Evolutionary conservation across 1,140 invertebrate species (phyloP).

Genomic region (Caenorhabditis briggsae): DNA sequence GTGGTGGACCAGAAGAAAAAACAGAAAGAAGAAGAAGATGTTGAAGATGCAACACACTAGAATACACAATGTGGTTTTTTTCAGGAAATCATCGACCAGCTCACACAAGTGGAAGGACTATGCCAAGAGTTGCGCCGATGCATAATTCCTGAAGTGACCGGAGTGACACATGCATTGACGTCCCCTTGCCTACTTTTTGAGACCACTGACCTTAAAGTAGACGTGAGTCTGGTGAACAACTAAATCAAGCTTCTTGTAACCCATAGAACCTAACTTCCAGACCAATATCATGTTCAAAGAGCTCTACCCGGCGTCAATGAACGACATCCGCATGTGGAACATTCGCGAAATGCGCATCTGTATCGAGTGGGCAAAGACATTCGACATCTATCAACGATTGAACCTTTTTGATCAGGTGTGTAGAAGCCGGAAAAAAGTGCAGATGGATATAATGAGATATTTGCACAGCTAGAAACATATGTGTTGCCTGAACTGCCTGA

Average conservation of each 20-base stretch:
- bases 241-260: slow-evolving; percentile 34
- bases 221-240: slow-evolving; percentile 68
- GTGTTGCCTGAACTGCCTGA: not conserved
- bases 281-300: slow-evolving; percentile 75
- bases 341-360: slow-evolving; percentile 76
- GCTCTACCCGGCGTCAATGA: slow-evolving; percentile 77
- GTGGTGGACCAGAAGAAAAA: not conserved
- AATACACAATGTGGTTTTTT: not conserved
- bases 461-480: slow-evolving; percentile 7
- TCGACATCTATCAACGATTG: slow-evolving; percentile 73
- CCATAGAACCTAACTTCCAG: slow-evolving; percentile 68
- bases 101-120: slow-evolving; percentile 68
- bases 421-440: slow-evolving; percentile 1
- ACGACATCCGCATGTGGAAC: slow-evolving; percentile 78
- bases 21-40: not conserved
- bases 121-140: slow-evolving; percentile 71
- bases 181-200: slow-evolving; percentile 71
- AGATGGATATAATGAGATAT: not conserved
- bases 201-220: slow-evolving; percentile 67
- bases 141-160: slow-evolving; percentile 72
- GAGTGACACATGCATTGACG: slow-evolving; percentile 71
- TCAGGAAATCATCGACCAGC: slow-evolving; percentile 71
- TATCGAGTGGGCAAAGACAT: slow-evolving; percentile 78
- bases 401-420: slow-evolving; percentile 71
- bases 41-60: not conserved